These are phyloP conservation scores for Phortica okadai DNA, from an alignment of 2,888 invertebrate species.

Conservation along the genomic window DNA sequence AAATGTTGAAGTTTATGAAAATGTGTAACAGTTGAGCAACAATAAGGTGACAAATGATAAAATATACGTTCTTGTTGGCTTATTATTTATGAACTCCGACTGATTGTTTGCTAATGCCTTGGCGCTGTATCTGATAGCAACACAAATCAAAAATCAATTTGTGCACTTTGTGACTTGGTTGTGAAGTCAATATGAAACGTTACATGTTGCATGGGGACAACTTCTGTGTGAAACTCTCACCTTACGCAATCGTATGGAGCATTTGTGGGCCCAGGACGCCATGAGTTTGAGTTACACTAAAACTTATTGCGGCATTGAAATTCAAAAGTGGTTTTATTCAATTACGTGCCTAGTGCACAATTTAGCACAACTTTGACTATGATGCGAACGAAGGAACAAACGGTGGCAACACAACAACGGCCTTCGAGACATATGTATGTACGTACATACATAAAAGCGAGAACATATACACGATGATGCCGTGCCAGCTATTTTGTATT, in stretches of 20 bases:
- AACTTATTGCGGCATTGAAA: conserved; percentile 47
- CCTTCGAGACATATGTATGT: no score
- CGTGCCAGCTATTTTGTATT: background rate
- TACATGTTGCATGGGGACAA: conserved; percentile 29
- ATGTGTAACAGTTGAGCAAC: conserved; percentile 8
- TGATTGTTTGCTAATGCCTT: background rate
- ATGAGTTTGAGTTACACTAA: background rate
- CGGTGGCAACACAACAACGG: background rate
- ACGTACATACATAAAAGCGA: background rate
- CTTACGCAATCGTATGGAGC: background rate
- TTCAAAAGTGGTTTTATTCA: conserved; percentile 59
- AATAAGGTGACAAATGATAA: conserved; percentile 28
- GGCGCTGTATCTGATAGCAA: background rate
- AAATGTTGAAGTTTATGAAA: conserved; percentile 29
- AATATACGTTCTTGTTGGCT: conserved; percentile 15
- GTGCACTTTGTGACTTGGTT: conserved; percentile 29
- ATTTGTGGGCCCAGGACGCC: background rate
- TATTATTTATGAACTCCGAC: background rate
- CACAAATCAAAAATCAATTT: conserved; percentile 24
- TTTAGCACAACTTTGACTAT: conserved; percentile 38
- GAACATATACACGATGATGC: no score
- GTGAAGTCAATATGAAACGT: conserved; percentile 1
- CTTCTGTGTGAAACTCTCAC: conserved; percentile 18
- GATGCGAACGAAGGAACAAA: background rate
- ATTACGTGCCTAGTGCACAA: conserved; percentile 61